Conservation (phyloP, 1,140 invertebrate species). For the Coboldia fuscipes region DNA sequence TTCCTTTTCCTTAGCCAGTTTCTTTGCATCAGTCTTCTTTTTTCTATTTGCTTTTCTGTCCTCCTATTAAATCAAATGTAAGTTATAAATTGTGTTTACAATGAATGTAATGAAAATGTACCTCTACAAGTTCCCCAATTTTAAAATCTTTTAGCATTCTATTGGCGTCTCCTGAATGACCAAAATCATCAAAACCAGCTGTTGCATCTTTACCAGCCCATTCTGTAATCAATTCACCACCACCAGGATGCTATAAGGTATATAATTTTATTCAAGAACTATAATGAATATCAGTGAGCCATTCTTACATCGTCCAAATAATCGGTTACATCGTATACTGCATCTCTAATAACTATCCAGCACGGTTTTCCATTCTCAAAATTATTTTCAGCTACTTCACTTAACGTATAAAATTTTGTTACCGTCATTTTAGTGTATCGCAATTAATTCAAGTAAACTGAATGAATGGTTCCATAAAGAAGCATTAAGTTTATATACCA, state of each 20-base stretch:
- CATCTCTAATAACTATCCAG: conserved; percentile 40
- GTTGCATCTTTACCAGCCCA: conserved; percentile 39
- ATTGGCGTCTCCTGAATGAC: conserved; percentile 37
- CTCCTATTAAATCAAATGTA: too few species aligned
- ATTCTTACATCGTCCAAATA: conserved; percentile 28
- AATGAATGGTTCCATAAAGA: too few species aligned
- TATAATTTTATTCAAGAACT: not conserved
- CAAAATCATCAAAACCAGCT: conserved; percentile 34
- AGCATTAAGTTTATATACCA: too few species aligned
- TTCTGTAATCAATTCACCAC: conserved; percentile 31
- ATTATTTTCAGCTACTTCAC: conserved; percentile 30
- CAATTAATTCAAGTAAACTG: too few species aligned
- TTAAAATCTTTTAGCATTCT: conserved; percentile 31
- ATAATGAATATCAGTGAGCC: not conserved
- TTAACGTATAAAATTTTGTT: conserved; percentile 27
- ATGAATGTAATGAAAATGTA: too few species aligned
- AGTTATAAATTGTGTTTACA: too few species aligned
- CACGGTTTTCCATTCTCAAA: conserved; percentile 25
- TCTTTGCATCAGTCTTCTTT: too few species aligned
- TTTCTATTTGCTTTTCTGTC: too few species aligned
- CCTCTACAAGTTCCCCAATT: conserved; percentile 38
- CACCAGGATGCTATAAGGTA: conserved; percentile 36
- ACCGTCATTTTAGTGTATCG: too few species aligned
- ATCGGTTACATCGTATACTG: conserved; percentile 39
- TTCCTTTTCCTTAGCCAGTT: too few species aligned